phyloP scores from a whole-genome alignment of 2,797 vertebrate genomes.

The Ceryle rudis region DNA sequence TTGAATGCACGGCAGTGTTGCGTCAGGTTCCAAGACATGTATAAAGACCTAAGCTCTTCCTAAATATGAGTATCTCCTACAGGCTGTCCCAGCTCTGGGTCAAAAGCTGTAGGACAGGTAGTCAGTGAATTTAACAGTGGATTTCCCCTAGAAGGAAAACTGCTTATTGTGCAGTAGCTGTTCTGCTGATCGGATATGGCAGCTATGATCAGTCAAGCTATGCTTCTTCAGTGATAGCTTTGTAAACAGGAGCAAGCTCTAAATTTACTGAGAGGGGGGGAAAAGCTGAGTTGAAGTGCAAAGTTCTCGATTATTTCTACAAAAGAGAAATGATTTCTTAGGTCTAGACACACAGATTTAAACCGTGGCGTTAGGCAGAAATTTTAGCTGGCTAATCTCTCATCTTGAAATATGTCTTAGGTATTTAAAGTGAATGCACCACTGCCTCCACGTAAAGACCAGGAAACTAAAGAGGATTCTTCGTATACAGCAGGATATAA shows the following conservation, averaged over 20 bases:
- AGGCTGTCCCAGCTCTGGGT: background rate
- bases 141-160: background rate
- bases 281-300: background rate
- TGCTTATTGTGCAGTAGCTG: background rate
- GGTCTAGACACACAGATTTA: background rate
- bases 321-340: background rate
- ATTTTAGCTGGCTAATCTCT: background rate
- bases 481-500: constrained; percentile 77
- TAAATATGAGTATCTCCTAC: background rate
- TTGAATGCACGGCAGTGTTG: background rate
- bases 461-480: constrained; percentile 82
- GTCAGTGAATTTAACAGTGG: background rate
- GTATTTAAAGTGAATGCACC: constrained; percentile 88
- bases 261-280: background rate
- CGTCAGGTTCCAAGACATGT: background rate
- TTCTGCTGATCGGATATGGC: background rate
- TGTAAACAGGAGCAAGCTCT: background rate
- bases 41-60: background rate
- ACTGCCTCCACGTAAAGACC: constrained; percentile 83
- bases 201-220: background rate
- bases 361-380: background rate
- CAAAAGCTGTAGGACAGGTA: background rate
- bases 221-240: background rate
- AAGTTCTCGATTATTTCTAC: background rate
- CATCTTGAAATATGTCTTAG: constrained; percentile 69